These are phyloP conservation scores for Drosophila melanica DNA, from an alignment of 1,140 invertebrate genomes.

Conservation along the genomic window DNA sequence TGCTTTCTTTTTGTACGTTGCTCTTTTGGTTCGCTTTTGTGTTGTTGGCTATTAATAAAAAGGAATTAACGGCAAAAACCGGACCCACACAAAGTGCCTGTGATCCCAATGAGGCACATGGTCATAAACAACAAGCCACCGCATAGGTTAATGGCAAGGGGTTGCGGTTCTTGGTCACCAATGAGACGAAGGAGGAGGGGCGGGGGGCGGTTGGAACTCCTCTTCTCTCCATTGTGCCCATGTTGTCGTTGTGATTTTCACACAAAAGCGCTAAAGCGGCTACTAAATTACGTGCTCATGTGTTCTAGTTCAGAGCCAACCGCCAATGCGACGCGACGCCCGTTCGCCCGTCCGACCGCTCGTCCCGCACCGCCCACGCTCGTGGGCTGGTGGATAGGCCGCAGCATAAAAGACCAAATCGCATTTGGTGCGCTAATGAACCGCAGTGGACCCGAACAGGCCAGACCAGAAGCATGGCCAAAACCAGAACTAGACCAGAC, in stretches of 20 bases:
- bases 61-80: constrained; percentile 81
- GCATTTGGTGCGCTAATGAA: constrained; percentile 81
- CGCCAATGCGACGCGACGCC: constrained; percentile 26
- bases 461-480: constrained; percentile 14
- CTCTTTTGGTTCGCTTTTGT: constrained; percentile 40
- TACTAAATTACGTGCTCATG: constrained; percentile 82
- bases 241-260: constrained; percentile 78
- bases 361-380: constrained; percentile 16
- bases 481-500: constrained; percentile 33
- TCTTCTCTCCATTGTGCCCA: not conserved
- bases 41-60: constrained; percentile 77
- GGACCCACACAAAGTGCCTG: constrained; percentile 65
- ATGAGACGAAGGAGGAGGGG: not conserved
- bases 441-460: constrained; percentile 56
- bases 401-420: constrained; percentile 58
- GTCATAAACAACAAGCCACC: constrained; percentile 66
- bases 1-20: constrained; percentile 6
- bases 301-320: constrained; percentile 69
- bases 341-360: not conserved
- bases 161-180: not conserved
- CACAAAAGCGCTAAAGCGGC: constrained; percentile 79
- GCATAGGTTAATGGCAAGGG: constrained; percentile 29
- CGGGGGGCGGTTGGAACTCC: not conserved
- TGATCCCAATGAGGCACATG: constrained; percentile 75
- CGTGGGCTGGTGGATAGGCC: constrained; percentile 21